Base-by-base conservation (phyloP, 2,797 vertebrate species). In the Argya squamiceps region DNA sequence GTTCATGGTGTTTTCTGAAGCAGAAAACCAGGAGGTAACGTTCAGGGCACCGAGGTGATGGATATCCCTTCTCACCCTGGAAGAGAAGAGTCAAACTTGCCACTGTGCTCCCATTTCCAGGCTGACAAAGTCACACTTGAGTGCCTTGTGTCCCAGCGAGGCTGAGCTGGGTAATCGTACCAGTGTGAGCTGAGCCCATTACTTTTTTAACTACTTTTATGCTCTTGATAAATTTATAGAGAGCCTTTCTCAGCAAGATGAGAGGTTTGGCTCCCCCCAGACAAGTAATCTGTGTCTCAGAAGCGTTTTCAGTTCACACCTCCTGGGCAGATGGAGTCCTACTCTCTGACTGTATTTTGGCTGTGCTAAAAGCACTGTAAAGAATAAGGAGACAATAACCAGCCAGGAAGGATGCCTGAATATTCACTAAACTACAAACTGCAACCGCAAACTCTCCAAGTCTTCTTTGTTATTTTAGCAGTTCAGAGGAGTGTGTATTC, bases 1-100 rank as follows among this genome's bases (percentile, higher is more conserved):
- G 5, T 32, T 12, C 1, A 0, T 59, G n/a, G 10, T 47, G 5
- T 56, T 32, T 41, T 2, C 3, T 26, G 50, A 62, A 63, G 47
- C 50, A 81, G 52, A 62, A 67, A 77, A 65, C 16, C 19, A 43
- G 75, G 39, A 63, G 32, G 32, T 30, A 16, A 56, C 15, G 13
- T 69, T 22, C 10, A 50, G 55, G 71, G 12, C 47, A 36, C 2
- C 10, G 77, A 76, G 43, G 6, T n/a, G 47, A 43, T 69, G 47
- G 65, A 75, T 49, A 32, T 27, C 24, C 26, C 32, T 88, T 70
- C 30, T 76, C 76, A 59, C 32, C 63, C 44, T 68, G 70, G 21
- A n/a, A 50, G 23, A 10, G 20, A 62, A 44, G n/a, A 88, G 22
- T 36, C 41, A n/a, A 3, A 55, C 32, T 59, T 29, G 34, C 80